phyloP scores from a whole-genome alignment of 2,113 vertebrate genomes.

The Tretioscincus oriximinensis region DNA sequence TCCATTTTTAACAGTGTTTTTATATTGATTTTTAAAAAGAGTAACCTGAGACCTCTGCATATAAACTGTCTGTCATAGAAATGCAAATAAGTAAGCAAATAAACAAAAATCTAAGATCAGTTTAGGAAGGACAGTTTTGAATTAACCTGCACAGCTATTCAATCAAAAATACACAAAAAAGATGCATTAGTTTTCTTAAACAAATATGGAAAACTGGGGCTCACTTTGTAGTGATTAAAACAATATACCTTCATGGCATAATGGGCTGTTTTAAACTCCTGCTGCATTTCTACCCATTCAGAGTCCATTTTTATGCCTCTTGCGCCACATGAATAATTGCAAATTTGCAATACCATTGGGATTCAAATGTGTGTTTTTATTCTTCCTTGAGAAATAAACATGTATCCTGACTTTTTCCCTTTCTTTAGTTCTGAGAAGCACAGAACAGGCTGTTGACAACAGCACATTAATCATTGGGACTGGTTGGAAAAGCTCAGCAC shows the following conservation, averaged over 20 bases:
- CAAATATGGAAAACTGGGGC: constrained; percentile 47
- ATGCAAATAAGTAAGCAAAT: too few species aligned
- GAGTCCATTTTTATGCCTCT: constrained; percentile 38
- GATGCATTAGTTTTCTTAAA: constrained; percentile 49
- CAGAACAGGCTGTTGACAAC: constrained; percentile 62
- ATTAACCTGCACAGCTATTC: constrained; percentile 54
- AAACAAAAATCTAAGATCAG: constrained; percentile 26
- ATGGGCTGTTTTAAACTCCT: background rate
- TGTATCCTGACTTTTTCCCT: constrained; percentile 28
- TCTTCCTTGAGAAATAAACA: constrained; percentile 49
- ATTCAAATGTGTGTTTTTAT: constrained; percentile 39
- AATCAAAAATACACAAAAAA: constrained; percentile 42
- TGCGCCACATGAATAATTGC: constrained; percentile 51
- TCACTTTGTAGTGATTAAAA: constrained; percentile 47
- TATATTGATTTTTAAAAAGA: too few species aligned
- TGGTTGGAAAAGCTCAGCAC: constrained; percentile 39
- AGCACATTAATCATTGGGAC: constrained; percentile 66
- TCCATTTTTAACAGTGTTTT: too few species aligned
- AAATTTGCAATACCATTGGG: constrained; percentile 46
- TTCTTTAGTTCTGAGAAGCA: constrained; percentile 31
- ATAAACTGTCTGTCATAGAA: too few species aligned
- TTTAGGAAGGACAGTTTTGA: constrained; percentile 53
- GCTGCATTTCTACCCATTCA: constrained; percentile 40
- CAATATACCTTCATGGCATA: constrained; percentile 39
- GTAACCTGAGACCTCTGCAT: too few species aligned